These are phyloP conservation scores for Megalops cyprinoides DNA, from an alignment of 2,797 vertebrate species.

Conservation along the genomic window DNA sequence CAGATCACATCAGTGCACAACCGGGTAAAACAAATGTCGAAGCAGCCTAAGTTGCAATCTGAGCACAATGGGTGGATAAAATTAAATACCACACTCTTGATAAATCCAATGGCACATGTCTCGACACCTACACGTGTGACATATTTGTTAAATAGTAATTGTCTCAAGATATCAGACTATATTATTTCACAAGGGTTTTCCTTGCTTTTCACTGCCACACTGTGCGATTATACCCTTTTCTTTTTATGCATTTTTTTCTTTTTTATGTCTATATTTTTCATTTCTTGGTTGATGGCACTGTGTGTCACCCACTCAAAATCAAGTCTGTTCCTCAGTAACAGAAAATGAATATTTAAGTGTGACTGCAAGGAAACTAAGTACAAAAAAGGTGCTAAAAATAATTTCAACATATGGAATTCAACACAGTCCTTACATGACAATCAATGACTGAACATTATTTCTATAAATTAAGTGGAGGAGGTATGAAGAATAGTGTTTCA, in stretches of 20 bases:
- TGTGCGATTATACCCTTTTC: neutral
- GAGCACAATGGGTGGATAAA: neutral
- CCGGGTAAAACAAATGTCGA: neutral
- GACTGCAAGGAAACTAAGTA: neutral
- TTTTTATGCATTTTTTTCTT: neutral
- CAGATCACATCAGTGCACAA: neutral
- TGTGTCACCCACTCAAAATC: constrained; percentile 6
- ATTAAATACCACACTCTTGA: neutral
- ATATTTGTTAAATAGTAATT: constrained; percentile 6
- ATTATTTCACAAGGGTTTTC: neutral
- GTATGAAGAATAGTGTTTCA: neutral
- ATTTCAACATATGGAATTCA: neutral
- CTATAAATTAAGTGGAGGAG: neutral
- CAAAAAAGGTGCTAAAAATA: neutral
- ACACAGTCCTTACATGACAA: neutral
- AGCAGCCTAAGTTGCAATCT: neutral
- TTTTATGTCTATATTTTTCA: neutral
- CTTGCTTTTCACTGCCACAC: neutral
- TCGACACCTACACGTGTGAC: too few species aligned
- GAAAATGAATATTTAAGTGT: neutral
- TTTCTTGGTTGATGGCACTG: neutral
- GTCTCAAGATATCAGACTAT: neutral
- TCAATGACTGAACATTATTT: neutral
- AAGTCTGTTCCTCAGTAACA: neutral
- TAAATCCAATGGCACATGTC: too few species aligned